These are phyloP conservation scores for Standfussiana lucernea DNA, from an alignment of 2,888 invertebrate species.

Conservation along the genomic window DNA sequence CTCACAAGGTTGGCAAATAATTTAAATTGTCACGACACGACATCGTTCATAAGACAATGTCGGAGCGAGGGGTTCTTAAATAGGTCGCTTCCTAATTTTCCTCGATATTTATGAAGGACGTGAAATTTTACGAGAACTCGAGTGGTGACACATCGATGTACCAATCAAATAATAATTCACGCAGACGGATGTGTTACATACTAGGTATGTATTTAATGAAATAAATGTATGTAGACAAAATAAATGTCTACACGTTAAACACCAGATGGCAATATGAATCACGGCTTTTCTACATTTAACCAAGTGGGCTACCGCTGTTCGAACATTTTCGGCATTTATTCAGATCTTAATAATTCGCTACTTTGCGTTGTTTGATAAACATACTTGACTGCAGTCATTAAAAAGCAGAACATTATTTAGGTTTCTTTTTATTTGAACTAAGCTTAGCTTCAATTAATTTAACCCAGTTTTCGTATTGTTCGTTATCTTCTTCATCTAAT, in stretches of 20 bases:
- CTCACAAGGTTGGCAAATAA: slow-evolving; percentile 50
- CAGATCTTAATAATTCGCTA: slow-evolving; percentile 1
- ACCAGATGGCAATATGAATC: slow-evolving; percentile 39
- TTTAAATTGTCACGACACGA: slow-evolving; percentile 42
- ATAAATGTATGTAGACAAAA: slow-evolving; percentile 30
- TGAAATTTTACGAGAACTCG: slow-evolving; percentile 16
- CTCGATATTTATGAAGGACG: slow-evolving; percentile 30
- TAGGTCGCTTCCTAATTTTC: slow-evolving; percentile 57
- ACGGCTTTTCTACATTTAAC: slow-evolving; percentile 23
- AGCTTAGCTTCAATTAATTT: slow-evolving; percentile 85
- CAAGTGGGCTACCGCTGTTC: not conserved
- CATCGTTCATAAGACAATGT: slow-evolving; percentile 38
- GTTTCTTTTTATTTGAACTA: slow-evolving; percentile 76
- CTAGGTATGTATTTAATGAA: slow-evolving; percentile 9
- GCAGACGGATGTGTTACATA: not conserved
- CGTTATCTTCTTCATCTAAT: slow-evolving; percentile 83
- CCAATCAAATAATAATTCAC: slow-evolving; percentile 4
- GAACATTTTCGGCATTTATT: not conserved
- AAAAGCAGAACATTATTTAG: slow-evolving; percentile 48
- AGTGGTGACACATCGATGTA: slow-evolving; percentile 12
- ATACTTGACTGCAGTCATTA: slow-evolving; percentile 25
- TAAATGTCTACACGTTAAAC: slow-evolving; percentile 30
- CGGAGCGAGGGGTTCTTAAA: slow-evolving; percentile 57
- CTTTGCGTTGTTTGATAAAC: not conserved
- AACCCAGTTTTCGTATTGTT: slow-evolving; percentile 85